Base-by-base conservation (phyloP, 2,113 vertebrate species). In the Mungos mungo region DNA sequence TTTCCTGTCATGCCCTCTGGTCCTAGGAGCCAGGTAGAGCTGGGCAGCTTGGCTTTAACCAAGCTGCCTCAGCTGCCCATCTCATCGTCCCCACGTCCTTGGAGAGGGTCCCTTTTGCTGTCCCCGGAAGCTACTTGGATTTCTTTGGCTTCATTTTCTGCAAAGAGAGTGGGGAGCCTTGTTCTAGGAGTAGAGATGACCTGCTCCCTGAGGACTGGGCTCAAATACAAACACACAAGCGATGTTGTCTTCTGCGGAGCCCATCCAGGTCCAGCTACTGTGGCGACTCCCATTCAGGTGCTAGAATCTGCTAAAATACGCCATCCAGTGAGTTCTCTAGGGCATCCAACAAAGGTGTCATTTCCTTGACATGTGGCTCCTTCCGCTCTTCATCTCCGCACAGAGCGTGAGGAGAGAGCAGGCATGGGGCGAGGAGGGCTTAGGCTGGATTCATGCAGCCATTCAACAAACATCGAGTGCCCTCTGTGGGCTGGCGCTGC, bases 401-500 rank as follows among this genome's bases (percentile, higher is more conserved):
- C 60, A 31, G 50, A 90, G 41, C 25, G 79, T 11, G 11, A 69
- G 54, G 77, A 54, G 18, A 41, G 0, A 74, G 83, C 10, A 2
- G 35, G 15, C 45, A 4, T 2, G 10, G 9, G 38, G n/a, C 0
- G 2, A n/a, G 12, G 33, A 86, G 66, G 19, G 57, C 65, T 69
- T 18, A 6, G 65, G 47, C 33, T 18, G 91, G 72, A 12, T 57
- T 89, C 71, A 7, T 0, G 31, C 6, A 35, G 33, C 45, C 54
- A 6, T 35, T 65, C 57, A 68, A 19, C 31, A 60, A 60, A 63
- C 38, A 15, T 12, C 63, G 14, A 13, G 77, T 4, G 14, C 45
- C 27, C 10, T 69, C 35, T 0, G 0, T 1, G 29, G 66, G 9
- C 52, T 0, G 2, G 33, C 10, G 1, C 47, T 1, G 41, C n/a